Conservation (phyloP, 2,113 vertebrate genomes). For the Sisor rabdophorus region DNA sequence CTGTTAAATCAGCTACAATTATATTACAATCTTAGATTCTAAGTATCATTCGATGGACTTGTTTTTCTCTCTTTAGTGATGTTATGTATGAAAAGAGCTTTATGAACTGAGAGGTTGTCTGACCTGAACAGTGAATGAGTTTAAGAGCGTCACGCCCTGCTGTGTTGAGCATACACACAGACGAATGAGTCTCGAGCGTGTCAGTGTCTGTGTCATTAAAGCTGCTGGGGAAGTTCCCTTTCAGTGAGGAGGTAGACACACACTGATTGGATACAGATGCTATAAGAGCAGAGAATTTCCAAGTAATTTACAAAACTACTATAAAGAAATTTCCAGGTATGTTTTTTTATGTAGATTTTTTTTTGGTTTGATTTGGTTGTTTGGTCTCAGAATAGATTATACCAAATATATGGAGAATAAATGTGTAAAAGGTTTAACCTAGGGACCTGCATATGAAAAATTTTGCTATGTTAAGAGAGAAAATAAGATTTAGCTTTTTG, state of each 20-base stretch:
- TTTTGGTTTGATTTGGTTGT: background rate
- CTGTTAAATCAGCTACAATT: background rate
- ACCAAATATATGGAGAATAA: too few relatives aligned
- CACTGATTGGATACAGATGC: slow-evolving; percentile 26
- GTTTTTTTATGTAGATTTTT: background rate
- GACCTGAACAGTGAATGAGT: background rate
- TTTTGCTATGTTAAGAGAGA: too few relatives aligned
- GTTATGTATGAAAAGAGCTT: background rate
- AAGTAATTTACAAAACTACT: too few relatives aligned
- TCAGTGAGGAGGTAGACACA: background rate
- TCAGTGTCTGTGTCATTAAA: slow-evolving; percentile 7
- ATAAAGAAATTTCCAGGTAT: too few relatives aligned
- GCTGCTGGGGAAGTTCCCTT: background rate
- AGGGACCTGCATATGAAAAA: too few relatives aligned
- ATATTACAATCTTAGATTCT: background rate
- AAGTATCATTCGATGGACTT: background rate
- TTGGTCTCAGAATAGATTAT: too few relatives aligned
- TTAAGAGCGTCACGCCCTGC: background rate
- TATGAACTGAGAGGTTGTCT: background rate
- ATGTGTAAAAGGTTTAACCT: too few relatives aligned
- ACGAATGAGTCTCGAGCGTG: background rate
- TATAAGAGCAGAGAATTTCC: background rate
- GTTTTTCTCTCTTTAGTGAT: background rate
- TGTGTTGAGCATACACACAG: background rate
- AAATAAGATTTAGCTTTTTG: too few relatives aligned